A percentile compares a stretch with the other conserved stretches of the same genome.
phyloP scores from a whole-genome alignment of 1,140 invertebrate species.

The Nylanderia fulva region DNA sequence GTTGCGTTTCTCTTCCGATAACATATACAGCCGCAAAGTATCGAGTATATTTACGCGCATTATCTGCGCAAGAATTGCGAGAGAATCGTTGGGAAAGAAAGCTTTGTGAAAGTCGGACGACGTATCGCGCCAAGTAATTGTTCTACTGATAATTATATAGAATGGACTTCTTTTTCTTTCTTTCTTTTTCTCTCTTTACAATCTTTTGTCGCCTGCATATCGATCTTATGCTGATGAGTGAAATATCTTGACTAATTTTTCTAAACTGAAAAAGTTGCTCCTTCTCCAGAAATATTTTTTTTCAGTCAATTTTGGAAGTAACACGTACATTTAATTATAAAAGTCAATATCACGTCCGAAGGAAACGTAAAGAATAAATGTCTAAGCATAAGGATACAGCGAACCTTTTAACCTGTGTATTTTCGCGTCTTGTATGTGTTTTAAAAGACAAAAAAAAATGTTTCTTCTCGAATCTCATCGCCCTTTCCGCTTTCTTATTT shows the following conservation, averaged over 20 bases:
- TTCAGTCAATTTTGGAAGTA: not conserved
- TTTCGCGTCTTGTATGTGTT: not conserved
- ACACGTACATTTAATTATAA: constrained; percentile 11
- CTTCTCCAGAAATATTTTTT: constrained; percentile 17
- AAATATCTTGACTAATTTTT: constrained; percentile 81
- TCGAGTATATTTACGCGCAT: constrained; percentile 20
- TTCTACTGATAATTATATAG: not conserved
- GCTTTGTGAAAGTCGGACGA: constrained; percentile 77
- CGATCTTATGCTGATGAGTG: constrained; percentile 25
- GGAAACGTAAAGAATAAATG: not conserved
- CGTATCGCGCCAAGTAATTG: constrained; percentile 50
- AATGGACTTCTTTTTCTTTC: no score
- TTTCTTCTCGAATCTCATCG: not conserved
- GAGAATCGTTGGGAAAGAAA: constrained; percentile 76
- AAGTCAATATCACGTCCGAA: not conserved
- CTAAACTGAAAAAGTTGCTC: constrained; percentile 61
- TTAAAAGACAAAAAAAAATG: not conserved
- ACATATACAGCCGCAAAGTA: not conserved
- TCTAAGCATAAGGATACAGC: not conserved
- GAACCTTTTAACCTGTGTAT: not conserved
- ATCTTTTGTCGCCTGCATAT: not conserved
- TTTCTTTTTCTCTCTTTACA: not conserved
- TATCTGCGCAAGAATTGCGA: constrained; percentile 60
- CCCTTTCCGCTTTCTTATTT: not conserved
- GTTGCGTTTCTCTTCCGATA: constrained; percentile 77